Percentiles rank a stretch among this genome's conserved stretches.
Evolutionary conservation across 2,888 invertebrate species (phyloP).

Genomic region (Baronia brevicornis): DNA sequence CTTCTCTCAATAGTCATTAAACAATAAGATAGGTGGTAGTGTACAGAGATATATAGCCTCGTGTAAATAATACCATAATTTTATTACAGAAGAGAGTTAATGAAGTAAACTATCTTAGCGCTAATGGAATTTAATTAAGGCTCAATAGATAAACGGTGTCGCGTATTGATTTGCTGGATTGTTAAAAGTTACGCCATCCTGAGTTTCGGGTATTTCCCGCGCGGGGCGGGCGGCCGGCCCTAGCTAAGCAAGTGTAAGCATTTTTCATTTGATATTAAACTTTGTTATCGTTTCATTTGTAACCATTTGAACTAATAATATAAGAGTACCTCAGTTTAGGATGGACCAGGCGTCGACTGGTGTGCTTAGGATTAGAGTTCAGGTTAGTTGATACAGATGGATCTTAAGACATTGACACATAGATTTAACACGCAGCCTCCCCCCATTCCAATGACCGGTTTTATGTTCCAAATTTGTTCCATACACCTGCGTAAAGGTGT

Average conservation of each 20-base stretch:
- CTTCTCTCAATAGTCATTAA: constrained; percentile 59
- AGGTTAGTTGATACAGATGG: constrained; percentile 61
- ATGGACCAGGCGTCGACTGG: constrained; percentile 75
- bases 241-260: constrained; percentile 74
- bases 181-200: constrained; percentile 63
- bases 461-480: constrained; percentile 25
- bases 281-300: constrained; percentile 74
- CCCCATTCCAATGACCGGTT: constrained; percentile 33
- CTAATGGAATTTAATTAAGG: constrained; percentile 64
- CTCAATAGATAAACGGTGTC: constrained; percentile 61
- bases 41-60: constrained; percentile 67
- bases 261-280: constrained; percentile 70
- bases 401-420: constrained; percentile 63
- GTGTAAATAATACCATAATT: constrained; percentile 70
- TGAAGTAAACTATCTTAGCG: constrained; percentile 66
- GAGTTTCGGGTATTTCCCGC: constrained; percentile 48
- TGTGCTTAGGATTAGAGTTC: constrained; percentile 57
- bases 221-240: constrained; percentile 57
- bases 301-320: constrained; percentile 72
- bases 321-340: constrained; percentile 73
- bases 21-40: constrained; percentile 62
- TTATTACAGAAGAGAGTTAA: constrained; percentile 63
- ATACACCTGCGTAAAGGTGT: constrained; percentile 22
- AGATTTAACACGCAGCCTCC: constrained; percentile 56
- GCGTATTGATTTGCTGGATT: constrained; percentile 62